Conservation (phyloP, 2,113 vertebrate genomes). For the Perca fluviatilis region DNA sequence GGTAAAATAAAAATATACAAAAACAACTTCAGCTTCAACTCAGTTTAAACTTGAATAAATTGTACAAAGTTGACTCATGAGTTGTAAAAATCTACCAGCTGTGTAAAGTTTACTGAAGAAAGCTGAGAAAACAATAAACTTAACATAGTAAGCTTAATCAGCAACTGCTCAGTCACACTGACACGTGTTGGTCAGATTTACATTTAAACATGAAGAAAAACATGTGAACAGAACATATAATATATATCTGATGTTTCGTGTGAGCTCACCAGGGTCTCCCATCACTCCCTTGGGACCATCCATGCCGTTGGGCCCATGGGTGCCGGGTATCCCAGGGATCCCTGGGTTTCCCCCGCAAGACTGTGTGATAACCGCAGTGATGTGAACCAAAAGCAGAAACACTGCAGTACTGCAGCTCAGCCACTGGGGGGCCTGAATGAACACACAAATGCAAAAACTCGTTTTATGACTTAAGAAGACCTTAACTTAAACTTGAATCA, state of each 20-base stretch:
- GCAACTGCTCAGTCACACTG: neutral
- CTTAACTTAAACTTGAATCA: neutral
- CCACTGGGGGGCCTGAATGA: slow-evolving; percentile 58
- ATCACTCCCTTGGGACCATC: slow-evolving; percentile 55
- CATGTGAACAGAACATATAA: neutral
- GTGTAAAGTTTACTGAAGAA: neutral
- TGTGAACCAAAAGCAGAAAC: slow-evolving; percentile 33
- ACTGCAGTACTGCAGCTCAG: slow-evolving; percentile 48
- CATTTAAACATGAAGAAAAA: neutral
- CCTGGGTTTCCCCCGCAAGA: slow-evolving; percentile 32
- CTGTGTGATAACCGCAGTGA: slow-evolving; percentile 4
- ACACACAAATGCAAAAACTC: neutral
- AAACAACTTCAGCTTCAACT: neutral
- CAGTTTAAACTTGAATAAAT: neutral
- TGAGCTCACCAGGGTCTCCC: slow-evolving; percentile 68
- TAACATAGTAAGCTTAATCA: neutral
- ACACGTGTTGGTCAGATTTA: neutral
- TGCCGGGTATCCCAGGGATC: slow-evolving; percentile 69
- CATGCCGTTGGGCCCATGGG: slow-evolving; percentile 52
- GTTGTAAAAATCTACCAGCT: neutral
- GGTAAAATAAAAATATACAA: no score
- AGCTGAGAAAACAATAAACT: neutral
- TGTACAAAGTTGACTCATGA: neutral
- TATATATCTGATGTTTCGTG: neutral
- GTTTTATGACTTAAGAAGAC: neutral